Base-by-base conservation (phyloP, 2,113 vertebrate species). In the Tetraodon nigroviridis region DNA sequence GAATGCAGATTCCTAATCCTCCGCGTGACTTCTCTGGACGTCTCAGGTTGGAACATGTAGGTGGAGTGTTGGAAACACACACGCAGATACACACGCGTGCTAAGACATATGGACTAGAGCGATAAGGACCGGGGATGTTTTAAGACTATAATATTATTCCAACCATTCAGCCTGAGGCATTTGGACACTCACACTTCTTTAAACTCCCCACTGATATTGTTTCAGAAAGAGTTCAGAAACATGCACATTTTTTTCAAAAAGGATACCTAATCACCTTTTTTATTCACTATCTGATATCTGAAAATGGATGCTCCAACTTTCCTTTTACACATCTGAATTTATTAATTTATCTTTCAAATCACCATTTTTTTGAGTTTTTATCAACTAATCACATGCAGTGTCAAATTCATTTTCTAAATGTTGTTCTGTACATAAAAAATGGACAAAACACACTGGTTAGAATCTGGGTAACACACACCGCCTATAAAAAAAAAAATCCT, bases 121-220 rank as follows among this genome's bases (percentile, higher is more conserved):
- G 86, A 88, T 88, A 88, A 86, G 80, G 76, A 69, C 79, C 49
- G 67, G 80, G 76, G 81, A 82, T 78, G 78, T 69, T 72, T 80
- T 78, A 86, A 86, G 71, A 78, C 64, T 58, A 53, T 80, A 68
- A 78, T 60, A 79, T 81, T 78, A 80, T 76, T 75, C 57, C 45
- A 67, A 76, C 68, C 73, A 77, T 80, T 81, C 64, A 69, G 67
- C 84, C 73, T 44, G 6, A 40, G 64, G 83, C 72, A 44, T 60
- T 77, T 78, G 69, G 82, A 67, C 79, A 59, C 75, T 56, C 55
- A 58, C 55, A 69, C 57, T n/a, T 45, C 48, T 54, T 57, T 69
- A 48, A 55, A 73, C 69, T 68, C 58, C 19, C 27, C 50, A 72
- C 52, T 55, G 17, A 67, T 64, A 75, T 73, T 11, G 13, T 64